Base-by-base conservation (phyloP, 2,113 vertebrate genomes). In the Pontoporia blainvillei region DNA sequence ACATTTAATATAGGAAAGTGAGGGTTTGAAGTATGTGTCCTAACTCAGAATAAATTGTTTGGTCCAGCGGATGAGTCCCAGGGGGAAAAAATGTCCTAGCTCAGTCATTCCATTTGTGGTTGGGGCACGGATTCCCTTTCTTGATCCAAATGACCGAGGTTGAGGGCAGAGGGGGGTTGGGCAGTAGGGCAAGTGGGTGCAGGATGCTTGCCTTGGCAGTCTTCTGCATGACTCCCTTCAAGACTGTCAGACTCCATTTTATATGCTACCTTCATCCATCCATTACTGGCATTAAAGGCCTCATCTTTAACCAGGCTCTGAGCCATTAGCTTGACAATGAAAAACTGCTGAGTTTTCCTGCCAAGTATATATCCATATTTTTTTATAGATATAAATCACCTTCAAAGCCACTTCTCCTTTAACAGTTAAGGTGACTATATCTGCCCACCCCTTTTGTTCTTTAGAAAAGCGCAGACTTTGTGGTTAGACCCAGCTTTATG, bases 41-140 rank as follows among this genome's bases (percentile, higher is more conserved):
- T 92, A 92, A 91, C 13, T 97, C 90, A 95, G 61, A 97, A 95
- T 89, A 97, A 96, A 94, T 93, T 93, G 59, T 66, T 86, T 78
- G 73, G 52, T 85, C 61, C 6, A 59, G 91, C 31, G 79, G 82
- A 97, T 67, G 62, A 93, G 34, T 61, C 86, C 21, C 41, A 72
- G 46, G 87, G 64, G 79, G 1, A 12, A 64, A 90, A 92, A 82
- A 91, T 84, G 67, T 95, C 66, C 71, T 73, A 52, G 36, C 54
- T 96, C 93, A 91, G 44, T 71, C 92, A 95, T 79, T 84, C 59
- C 93, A 73, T 93, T 92, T 96, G 73, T 61, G 44, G 8, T 54
- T 69, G 29, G 95, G 76, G 72, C 57, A 87, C 75, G 31, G 46
- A 92, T 93, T 88, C 57, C n/a, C 31, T 96, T 83, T 92, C 62